Evolutionary conservation across 2,113 vertebrate species (phyloP).

Genomic region (Andinoacara biseriatus): DNA sequence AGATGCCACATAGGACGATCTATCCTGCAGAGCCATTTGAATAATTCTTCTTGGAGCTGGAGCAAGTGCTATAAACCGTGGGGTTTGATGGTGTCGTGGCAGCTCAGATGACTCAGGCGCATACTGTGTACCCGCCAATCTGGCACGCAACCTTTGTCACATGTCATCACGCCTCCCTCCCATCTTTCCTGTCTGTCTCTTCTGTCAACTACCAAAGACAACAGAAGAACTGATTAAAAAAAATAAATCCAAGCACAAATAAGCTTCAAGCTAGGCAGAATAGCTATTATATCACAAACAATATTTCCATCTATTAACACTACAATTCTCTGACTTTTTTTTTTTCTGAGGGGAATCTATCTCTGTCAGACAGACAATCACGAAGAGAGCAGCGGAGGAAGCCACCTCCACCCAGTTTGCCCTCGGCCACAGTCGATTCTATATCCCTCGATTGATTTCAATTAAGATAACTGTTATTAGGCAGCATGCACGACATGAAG

Average conservation of each 20-base stretch:
- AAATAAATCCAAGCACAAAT: slow-evolving; percentile 31
- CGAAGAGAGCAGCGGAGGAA: slow-evolving; percentile 2
- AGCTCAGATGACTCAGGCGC: slow-evolving; percentile 67
- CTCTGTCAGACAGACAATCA: background rate
- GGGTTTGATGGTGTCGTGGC: slow-evolving; percentile 53
- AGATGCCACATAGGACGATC: background rate
- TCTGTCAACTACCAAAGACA: slow-evolving; percentile 38
- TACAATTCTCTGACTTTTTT: background rate
- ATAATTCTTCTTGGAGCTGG: slow-evolving; percentile 22
- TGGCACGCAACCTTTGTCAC: slow-evolving; percentile 70
- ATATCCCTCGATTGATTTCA: slow-evolving; percentile 68
- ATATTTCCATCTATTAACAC: slow-evolving; percentile 7
- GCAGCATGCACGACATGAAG: slow-evolving; percentile 35
- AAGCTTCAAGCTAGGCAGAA: background rate
- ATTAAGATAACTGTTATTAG: slow-evolving; percentile 74
- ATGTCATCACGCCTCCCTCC: slow-evolving; percentile 66
- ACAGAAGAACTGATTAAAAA: background rate
- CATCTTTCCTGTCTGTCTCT: slow-evolving; percentile 63
- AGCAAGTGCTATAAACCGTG: slow-evolving; percentile 33
- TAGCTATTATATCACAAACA: background rate
- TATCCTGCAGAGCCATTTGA: background rate
- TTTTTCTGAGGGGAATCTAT: background rate
- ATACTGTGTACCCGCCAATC: slow-evolving; percentile 72
- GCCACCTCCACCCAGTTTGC: slow-evolving; percentile 7
- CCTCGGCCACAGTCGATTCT: slow-evolving; percentile 37